Percentiles rank a stretch among this genome's conserved stretches.
Evolutionary conservation across 2,113 vertebrate species (phyloP).

Genomic region (Gobius niger): DNA sequence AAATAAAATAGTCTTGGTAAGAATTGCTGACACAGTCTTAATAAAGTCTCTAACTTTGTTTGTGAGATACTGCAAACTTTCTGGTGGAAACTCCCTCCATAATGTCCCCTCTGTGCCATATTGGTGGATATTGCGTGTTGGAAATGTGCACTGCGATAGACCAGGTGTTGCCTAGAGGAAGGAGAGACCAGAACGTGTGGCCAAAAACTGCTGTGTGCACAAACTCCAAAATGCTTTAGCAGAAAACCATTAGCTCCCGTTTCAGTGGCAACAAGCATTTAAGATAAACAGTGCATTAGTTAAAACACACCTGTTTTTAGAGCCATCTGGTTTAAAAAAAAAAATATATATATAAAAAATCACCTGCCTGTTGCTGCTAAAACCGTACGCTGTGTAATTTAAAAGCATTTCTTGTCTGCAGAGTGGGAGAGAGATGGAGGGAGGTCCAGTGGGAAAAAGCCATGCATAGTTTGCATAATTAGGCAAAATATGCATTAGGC

Average conservation of each 20-base stretch:
- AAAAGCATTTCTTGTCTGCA: neutral
- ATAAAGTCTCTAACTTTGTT: slow-evolving; percentile 2
- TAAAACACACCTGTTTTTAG: slow-evolving; percentile 13
- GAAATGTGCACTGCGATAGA: neutral
- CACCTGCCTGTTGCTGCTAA: neutral
- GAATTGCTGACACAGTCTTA: neutral
- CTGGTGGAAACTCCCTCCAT: neutral
- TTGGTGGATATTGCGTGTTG: neutral
- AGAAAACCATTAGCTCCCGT: neutral
- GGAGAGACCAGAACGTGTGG: neutral
- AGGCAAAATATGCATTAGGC: neutral
- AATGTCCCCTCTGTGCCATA: neutral
- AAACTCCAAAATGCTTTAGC: slow-evolving; percentile 9
- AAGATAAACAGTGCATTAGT: slow-evolving; percentile 8
- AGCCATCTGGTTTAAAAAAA: neutral
- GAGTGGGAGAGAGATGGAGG: neutral
- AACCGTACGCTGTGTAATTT: neutral
- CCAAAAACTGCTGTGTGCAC: slow-evolving; percentile 22
- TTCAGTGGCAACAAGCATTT: neutral
- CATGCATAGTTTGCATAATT: slow-evolving; percentile 7
- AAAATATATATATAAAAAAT: neutral
- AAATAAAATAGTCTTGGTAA: neutral
- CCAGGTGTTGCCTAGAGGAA: slow-evolving; percentile 21
- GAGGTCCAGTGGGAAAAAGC: slow-evolving; percentile 2
- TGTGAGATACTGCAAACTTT: slow-evolving; percentile 5